Evolutionary conservation across 2,797 vertebrate genomes (phyloP).

Genomic region (Cirrhinus mrigala): DNA sequence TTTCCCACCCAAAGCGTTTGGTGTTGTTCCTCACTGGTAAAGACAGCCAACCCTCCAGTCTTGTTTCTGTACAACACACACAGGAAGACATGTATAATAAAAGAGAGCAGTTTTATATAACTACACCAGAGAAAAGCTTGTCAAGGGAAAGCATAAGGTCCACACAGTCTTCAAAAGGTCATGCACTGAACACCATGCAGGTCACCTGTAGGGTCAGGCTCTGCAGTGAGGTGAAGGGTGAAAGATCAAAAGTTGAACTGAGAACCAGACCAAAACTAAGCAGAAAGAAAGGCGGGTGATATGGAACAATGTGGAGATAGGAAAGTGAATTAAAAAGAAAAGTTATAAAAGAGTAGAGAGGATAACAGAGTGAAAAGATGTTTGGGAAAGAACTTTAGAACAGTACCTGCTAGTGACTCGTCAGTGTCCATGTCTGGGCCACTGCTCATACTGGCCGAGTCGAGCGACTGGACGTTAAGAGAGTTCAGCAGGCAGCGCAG

Average conservation of each 20-base stretch:
- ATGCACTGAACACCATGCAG: constrained; percentile 65
- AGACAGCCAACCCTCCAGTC: constrained; percentile 97
- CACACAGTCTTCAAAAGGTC: constrained; percentile 30
- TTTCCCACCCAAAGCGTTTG: constrained; percentile 98
- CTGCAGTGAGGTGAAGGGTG: constrained; percentile 38
- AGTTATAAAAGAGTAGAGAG: neutral
- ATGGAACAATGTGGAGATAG: constrained; percentile 53
- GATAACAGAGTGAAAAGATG: constrained; percentile 19
- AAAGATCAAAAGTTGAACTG: constrained; percentile 31
- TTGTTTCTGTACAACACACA: constrained; percentile 79
- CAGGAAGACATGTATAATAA: constrained; percentile 6
- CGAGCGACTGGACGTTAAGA: constrained; percentile 89
- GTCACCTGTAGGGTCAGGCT: constrained; percentile 84
- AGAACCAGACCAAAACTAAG: constrained; percentile 23
- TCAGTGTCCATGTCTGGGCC: constrained; percentile 92
- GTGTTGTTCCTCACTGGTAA: constrained; percentile 96
- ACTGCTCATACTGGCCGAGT: constrained; percentile 91
- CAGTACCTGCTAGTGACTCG: constrained; percentile 84
- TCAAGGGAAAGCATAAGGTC: neutral
- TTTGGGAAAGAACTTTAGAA: neutral
- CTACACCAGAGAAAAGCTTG: neutral
- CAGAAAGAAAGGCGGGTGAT: constrained; percentile 21
- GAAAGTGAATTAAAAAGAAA: constrained; percentile 12
- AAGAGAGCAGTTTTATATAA: constrained; percentile 16
- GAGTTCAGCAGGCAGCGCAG: constrained; percentile 90